phyloP scores from a whole-genome alignment of 2,113 vertebrate genomes.

The Thalassoma bifasciatum region DNA sequence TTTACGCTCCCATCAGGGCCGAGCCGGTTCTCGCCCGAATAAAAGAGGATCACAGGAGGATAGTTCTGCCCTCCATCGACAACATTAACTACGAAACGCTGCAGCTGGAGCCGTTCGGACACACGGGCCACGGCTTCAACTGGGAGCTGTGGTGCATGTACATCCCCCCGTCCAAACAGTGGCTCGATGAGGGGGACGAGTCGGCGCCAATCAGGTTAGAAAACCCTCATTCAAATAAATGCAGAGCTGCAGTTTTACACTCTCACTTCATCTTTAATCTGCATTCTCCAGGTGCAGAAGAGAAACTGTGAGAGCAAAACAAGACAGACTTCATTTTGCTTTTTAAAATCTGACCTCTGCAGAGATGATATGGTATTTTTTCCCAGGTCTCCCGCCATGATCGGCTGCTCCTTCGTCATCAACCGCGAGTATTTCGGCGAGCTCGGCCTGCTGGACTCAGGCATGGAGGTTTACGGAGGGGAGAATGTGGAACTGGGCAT shows the following conservation, averaged over 20 bases:
- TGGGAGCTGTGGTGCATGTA: constrained; percentile 99
- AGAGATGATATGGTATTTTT: too few relatives aligned
- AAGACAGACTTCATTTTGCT: too few relatives aligned
- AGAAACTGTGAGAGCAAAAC: too few relatives aligned
- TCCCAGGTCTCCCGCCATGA: constrained; percentile 95
- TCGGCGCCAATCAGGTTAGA: constrained; percentile 93
- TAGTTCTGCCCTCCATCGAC: constrained; percentile 96
- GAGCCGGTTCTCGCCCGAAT: constrained; percentile 95
- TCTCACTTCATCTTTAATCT: too few relatives aligned
- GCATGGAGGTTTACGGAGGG: constrained; percentile 98
- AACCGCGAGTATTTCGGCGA: constrained; percentile 94
- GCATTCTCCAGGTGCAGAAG: too few relatives aligned
- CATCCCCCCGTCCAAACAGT: constrained; percentile 96
- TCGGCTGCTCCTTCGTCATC: constrained; percentile 97
- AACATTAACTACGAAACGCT: constrained; percentile 98
- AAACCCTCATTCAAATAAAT: background rate
- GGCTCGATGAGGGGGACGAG: constrained; percentile 96
- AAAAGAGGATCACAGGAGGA: constrained; percentile 91
- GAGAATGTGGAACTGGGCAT: constrained; percentile 99
- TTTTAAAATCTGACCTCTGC: too few relatives aligned
- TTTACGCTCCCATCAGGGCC: constrained; percentile 83
- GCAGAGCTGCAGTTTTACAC: too few relatives aligned
- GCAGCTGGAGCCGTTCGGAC: constrained; percentile 95
- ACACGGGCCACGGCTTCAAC: constrained; percentile 95
- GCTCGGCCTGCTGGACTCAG: constrained; percentile 93